Conservation (phyloP, 1,140 invertebrate species). For the Tetramorium parvispinum region DNA sequence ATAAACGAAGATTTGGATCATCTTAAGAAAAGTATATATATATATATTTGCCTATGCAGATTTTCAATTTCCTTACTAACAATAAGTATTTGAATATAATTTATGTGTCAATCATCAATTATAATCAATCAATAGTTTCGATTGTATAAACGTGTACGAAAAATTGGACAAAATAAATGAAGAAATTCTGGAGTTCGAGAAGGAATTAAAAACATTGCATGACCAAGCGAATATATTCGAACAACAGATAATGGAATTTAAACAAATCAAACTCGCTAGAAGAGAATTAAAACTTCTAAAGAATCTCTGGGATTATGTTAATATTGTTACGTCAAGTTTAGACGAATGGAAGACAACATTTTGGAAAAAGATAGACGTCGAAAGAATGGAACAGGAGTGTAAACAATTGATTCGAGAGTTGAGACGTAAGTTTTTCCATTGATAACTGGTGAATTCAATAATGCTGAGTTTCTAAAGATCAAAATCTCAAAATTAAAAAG, state of each 20-base stretch:
- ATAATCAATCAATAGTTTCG: slow-evolving; percentile 80
- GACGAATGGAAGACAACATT: slow-evolving; percentile 96
- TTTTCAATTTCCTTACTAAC: neutral
- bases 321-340: slow-evolving; percentile 92
- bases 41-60: neutral
- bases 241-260: slow-evolving; percentile 93
- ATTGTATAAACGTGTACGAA: slow-evolving; percentile 91
- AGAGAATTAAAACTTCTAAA: slow-evolving; percentile 93
- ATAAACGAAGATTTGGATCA: neutral
- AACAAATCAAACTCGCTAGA: slow-evolving; percentile 90
- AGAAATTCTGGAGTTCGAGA: slow-evolving; percentile 90
- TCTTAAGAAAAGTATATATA: neutral
- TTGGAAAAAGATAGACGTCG: slow-evolving; percentile 97
- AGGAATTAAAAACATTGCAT: slow-evolving; percentile 89
- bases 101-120: neutral
- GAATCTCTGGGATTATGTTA: slow-evolving; percentile 95
- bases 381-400: slow-evolving; percentile 97
- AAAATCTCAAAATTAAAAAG: slow-evolving; percentile 2
- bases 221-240: slow-evolving; percentile 94
- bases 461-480: neutral
- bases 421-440: slow-evolving; percentile 83
- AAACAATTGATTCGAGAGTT: slow-evolving; percentile 96
- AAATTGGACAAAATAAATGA: slow-evolving; percentile 91
- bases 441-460: neutral
- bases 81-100: neutral